Evolutionary conservation across 2,113 vertebrate genomes (phyloP).

Genomic region (Dendropsophus ebraccatus): DNA sequence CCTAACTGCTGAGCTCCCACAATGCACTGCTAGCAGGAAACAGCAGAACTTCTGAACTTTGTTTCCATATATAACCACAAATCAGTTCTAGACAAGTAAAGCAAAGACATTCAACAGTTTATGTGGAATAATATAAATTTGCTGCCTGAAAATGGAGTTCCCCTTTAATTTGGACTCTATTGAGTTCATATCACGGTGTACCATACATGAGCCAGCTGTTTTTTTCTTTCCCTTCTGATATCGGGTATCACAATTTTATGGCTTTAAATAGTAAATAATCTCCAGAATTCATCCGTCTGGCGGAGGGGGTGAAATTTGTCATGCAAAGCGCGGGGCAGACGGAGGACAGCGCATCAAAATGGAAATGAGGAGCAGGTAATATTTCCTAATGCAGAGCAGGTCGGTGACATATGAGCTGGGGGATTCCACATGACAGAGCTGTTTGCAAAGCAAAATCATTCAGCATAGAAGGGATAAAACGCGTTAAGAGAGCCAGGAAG

Average conservation of each 20-base stretch:
- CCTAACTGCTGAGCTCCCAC: background rate
- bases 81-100: background rate
- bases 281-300: slow-evolving; percentile 48
- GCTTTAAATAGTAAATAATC: slow-evolving; percentile 56
- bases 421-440: slow-evolving; percentile 60
- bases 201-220: background rate
- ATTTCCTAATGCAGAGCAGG: slow-evolving; percentile 59
- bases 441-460: slow-evolving; percentile 58
- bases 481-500: background rate
- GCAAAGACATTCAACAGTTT: background rate
- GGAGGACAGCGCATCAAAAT: slow-evolving; percentile 57
- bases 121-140: background rate
- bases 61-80: background rate
- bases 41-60: background rate
- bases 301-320: slow-evolving; percentile 43
- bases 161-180: background rate
- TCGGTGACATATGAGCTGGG: slow-evolving; percentile 58
- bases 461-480: slow-evolving; percentile 41
- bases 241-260: background rate
- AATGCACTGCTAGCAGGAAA: slow-evolving; percentile 13
- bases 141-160: background rate
- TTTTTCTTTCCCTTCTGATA: background rate
- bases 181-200: background rate
- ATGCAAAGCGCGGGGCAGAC: slow-evolving; percentile 57
- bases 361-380: slow-evolving; percentile 56